Evolutionary conservation across 2,113 vertebrate genomes (phyloP).

Genomic region (Telmatochromis sp.): DNA sequence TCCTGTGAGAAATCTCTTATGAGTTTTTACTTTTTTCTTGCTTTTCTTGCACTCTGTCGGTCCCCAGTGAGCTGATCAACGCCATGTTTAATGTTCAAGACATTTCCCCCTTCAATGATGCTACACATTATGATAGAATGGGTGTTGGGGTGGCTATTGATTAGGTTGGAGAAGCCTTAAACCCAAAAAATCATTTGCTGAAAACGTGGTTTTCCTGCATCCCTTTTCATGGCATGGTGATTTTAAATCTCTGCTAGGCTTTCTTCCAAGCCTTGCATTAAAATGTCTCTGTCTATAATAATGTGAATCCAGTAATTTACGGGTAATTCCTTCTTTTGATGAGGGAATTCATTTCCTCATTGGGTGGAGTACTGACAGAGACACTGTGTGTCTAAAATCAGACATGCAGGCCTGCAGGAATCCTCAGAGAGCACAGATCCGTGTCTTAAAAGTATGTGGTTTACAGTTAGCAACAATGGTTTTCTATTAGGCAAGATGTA

Average conservation of each 20-base stretch:
- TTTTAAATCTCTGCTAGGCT: neutral
- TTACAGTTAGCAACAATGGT: neutral
- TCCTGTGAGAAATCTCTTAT: constrained; percentile 82
- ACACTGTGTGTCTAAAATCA: neutral
- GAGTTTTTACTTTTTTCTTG: constrained; percentile 38
- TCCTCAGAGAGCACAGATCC: neutral
- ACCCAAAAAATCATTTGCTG: neutral
- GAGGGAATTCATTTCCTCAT: neutral
- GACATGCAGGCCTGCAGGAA: neutral
- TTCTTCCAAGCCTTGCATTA: neutral
- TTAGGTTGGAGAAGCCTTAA: neutral
- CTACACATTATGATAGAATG: neutral
- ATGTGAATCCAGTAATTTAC: neutral
- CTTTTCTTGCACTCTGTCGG: constrained; percentile 33
- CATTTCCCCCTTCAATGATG: neutral
- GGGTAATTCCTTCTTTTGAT: constrained; percentile 18
- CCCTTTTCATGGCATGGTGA: neutral
- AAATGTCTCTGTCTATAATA: neutral
- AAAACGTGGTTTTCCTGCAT: neutral
- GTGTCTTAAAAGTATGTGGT: neutral
- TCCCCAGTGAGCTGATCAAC: constrained; percentile 30
- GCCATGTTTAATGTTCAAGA: constrained; percentile 43
- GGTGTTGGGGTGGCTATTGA: neutral
- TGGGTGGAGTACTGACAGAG: neutral
- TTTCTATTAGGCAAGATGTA: neutral